Conservation (phyloP, 35 echinoderm and acorn worm genomes). For the Apostichopus californicus region DNA sequence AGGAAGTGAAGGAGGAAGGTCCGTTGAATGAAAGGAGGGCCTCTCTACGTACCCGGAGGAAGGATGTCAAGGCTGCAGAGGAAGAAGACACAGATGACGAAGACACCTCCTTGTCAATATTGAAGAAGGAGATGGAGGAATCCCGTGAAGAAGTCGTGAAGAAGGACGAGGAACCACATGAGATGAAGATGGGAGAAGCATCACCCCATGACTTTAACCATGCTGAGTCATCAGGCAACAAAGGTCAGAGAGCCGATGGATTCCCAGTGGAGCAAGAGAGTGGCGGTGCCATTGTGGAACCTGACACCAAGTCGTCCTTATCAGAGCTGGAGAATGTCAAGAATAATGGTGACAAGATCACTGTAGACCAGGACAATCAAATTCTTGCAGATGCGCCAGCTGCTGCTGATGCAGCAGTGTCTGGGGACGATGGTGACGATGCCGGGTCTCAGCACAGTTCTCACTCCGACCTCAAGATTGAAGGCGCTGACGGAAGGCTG, state of each 20-base stretch:
- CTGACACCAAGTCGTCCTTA: background rate
- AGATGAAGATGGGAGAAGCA: too few species aligned
- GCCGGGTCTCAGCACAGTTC: background rate
- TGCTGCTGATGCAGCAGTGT: background rate
- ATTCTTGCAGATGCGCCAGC: background rate
- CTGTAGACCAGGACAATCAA: background rate
- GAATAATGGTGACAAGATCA: background rate
- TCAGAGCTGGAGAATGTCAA: background rate
- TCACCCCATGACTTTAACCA: background rate
- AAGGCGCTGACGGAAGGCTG: conserved; percentile 42
- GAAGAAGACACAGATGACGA: background rate
- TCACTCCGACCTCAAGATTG: conserved; percentile 21
- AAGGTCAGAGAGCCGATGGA: background rate
- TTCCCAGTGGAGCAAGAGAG: background rate
- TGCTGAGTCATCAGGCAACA: background rate
- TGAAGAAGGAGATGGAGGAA: conserved; percentile 6
- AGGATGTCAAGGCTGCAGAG: conserved; percentile 1
- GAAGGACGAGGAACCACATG: background rate
- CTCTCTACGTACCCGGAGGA: conserved; percentile 11
- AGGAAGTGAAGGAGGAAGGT: background rate
- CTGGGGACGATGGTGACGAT: background rate
- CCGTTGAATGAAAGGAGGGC: conserved; percentile 46
- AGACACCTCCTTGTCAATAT: conserved; percentile 1
- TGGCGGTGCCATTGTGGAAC: background rate
- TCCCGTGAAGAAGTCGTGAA: background rate